phyloP scores from a whole-genome alignment of 2,888 invertebrate genomes.

The Mesorhabditis sp. region DNA sequence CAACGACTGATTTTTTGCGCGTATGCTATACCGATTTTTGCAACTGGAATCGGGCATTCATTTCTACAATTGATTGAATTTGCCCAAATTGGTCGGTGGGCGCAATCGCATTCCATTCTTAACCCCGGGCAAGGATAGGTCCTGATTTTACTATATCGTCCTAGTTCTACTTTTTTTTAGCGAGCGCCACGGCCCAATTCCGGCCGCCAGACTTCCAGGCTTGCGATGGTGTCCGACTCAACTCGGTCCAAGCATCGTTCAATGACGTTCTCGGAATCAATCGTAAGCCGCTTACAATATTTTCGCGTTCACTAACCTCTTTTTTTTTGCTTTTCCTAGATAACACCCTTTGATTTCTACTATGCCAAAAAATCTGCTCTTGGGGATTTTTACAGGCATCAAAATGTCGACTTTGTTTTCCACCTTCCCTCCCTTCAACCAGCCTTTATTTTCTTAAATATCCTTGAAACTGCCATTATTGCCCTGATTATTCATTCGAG shows the following conservation, averaged over 20 bases:
- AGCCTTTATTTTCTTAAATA: background rate
- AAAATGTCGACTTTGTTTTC: background rate
- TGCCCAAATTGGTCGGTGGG: no score
- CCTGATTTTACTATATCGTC: no score
- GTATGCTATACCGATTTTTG: no score
- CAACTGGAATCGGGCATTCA: no score
- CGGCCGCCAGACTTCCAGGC: background rate
- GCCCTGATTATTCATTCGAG: background rate
- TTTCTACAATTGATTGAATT: no score
- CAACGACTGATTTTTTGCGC: no score
- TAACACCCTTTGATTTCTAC: no score
- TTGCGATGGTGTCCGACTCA: conserved; percentile 23
- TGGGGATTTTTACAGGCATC: background rate
- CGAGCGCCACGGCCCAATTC: background rate
- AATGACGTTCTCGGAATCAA: conserved; percentile 32
- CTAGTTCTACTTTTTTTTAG: background rate
- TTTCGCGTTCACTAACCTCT: no score
- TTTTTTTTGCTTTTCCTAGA: no score
- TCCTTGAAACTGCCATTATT: background rate
- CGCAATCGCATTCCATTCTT: no score
- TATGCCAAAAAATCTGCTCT: no score
- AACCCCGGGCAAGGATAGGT: no score
- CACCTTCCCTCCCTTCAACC: background rate
- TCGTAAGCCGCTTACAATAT: conserved; percentile 15
- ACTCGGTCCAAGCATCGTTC: conserved; percentile 33